Evolutionary conservation across 2,888 invertebrate species (phyloP).

Genomic region (Thera obeliscata): DNA sequence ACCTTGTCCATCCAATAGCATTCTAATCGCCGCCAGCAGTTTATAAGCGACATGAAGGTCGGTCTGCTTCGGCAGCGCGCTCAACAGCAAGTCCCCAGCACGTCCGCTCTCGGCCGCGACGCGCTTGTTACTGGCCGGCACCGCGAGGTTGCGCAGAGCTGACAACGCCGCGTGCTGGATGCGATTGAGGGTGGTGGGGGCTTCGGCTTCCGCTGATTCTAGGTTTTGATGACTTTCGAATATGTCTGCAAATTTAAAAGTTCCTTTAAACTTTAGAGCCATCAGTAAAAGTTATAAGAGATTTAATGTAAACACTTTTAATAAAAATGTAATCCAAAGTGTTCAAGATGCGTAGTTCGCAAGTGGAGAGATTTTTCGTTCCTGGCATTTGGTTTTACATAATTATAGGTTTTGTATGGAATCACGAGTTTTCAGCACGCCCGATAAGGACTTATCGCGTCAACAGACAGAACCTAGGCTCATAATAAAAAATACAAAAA

Average conservation of each 20-base stretch:
- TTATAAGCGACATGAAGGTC: conserved; percentile 94
- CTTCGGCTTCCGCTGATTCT: conserved; percentile 46
- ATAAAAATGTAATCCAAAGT: no score
- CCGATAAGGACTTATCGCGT: no score
- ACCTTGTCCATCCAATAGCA: conserved; percentile 94
- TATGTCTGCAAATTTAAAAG: conserved; percentile 57
- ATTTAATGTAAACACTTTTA: no score
- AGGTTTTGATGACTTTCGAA: conserved; percentile 66
- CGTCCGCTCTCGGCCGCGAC: conserved; percentile 88
- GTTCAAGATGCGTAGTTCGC: no score
- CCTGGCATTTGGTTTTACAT: no score
- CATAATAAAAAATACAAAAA: no score
- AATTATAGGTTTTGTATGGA: no score
- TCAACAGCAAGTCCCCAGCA: conserved; percentile 82
- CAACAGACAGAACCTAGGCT: no score
- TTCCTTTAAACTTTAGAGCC: neutral
- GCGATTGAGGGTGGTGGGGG: conserved; percentile 55
- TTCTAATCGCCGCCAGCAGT: conserved; percentile 92
- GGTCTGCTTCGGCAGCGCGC: conserved; percentile 87
- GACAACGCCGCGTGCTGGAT: conserved; percentile 90
- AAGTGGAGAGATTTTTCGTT: no score
- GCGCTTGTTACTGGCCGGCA: conserved; percentile 90
- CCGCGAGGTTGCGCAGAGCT: conserved; percentile 90
- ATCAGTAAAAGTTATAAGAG: no score
- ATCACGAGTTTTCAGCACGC: no score